phyloP scores from a whole-genome alignment of 2,888 invertebrate species.

The Chymomyza procnemis region DNA sequence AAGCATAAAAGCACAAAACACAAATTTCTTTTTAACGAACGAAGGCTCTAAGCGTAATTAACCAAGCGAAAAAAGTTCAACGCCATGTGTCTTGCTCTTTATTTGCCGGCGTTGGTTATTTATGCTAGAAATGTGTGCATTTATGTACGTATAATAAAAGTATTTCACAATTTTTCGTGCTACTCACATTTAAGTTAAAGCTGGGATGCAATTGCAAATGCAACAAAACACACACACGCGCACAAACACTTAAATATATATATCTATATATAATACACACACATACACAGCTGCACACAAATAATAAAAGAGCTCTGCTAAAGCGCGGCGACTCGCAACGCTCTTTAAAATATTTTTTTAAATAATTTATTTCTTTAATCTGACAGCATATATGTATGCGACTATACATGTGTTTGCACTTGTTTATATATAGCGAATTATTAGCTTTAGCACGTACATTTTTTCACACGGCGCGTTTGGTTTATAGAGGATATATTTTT shows the following conservation, averaged over 20 bases:
- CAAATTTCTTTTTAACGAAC: slow-evolving; percentile 11
- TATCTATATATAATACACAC: background rate
- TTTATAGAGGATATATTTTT: background rate
- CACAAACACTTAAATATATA: background rate
- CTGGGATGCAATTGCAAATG: background rate
- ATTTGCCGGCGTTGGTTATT: background rate
- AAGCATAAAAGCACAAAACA: slow-evolving; percentile 7
- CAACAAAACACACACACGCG: no score
- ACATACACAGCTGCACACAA: background rate
- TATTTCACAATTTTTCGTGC: background rate
- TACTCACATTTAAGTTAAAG: background rate
- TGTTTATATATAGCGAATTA: background rate
- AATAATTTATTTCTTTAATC: background rate
- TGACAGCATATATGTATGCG: background rate
- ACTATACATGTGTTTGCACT: background rate
- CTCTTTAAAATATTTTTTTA: background rate
- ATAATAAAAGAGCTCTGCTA: background rate
- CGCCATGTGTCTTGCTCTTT: slow-evolving; percentile 44
- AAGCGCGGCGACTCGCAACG: background rate
- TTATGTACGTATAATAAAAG: background rate
- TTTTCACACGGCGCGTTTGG: slow-evolving; percentile 20
- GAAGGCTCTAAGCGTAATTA: slow-evolving; percentile 48
- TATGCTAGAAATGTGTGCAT: background rate
- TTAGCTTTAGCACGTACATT: slow-evolving; percentile 32
- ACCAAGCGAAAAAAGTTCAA: slow-evolving; percentile 66